These are phyloP conservation scores for Drosophila engyochracea DNA, from an alignment of 2,888 invertebrate genomes.

Conservation along the genomic window DNA sequence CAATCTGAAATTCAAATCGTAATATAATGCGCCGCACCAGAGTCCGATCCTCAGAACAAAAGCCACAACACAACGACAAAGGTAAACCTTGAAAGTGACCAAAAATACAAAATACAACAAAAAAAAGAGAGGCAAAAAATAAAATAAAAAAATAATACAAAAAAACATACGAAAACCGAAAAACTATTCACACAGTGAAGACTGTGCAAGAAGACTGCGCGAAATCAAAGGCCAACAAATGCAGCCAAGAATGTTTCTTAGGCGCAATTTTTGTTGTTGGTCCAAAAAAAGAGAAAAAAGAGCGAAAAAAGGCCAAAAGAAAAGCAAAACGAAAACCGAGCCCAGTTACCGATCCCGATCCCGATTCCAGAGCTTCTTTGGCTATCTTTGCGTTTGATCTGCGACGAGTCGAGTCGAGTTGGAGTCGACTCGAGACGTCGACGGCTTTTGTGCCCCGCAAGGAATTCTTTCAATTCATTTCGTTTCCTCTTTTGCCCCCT, in stretches of 20 bases:
- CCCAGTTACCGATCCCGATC: conserved; percentile 10
- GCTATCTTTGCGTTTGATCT: conserved; percentile 74
- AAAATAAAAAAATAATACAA: background rate
- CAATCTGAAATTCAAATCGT: conserved; percentile 81
- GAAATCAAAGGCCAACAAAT: conserved; percentile 63
- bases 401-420: conserved; percentile 42
- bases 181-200: conserved; percentile 70
- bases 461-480: conserved; percentile 80
- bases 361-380: conserved; percentile 24
- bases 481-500: conserved; percentile 23
- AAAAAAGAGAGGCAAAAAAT: background rate
- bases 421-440: conserved; percentile 45
- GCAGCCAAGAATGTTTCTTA: conserved; percentile 58
- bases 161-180: conserved; percentile 10
- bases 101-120: conserved; percentile 22
- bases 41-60: conserved; percentile 54
- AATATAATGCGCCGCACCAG: conserved; percentile 61
- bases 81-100: conserved; percentile 61
- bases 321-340: conserved; percentile 23
- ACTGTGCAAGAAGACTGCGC: conserved; percentile 9
- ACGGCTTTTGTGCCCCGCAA: conserved; percentile 71
- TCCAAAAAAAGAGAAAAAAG: conserved; percentile 9
- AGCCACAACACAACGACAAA: conserved; percentile 53
- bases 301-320: conserved; percentile 9
- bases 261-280: conserved; percentile 50